Base-by-base conservation (phyloP, 2,888 invertebrate species). In the Drosophila glabriapex region DNA sequence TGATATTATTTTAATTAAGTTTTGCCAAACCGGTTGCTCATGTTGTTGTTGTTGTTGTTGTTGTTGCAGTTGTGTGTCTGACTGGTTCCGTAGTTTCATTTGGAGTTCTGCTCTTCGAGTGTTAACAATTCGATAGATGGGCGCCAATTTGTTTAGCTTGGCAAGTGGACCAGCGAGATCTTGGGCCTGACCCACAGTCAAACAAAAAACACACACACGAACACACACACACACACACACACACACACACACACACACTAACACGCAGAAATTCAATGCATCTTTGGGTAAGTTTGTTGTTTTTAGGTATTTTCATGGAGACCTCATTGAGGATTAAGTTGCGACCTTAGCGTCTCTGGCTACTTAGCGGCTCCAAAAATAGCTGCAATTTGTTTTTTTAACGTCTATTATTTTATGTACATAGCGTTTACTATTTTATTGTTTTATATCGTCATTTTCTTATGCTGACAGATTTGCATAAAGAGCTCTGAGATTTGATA, bases 1-100 rank as follows among this genome's bases (percentile, higher is more conserved):
- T 90, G 89, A 84, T 91, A 91, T 92, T 92, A 91, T 92, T 91
- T 91, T 91, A 91, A 91, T 91, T 92, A 91, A 91, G 91, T 91
- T 88, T 87, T 81, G 82, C 86, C 68, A 73, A 89, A 91, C 92
- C 91, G 91, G 91, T 92, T 91, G 72, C 31, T 59, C 60, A 68
- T 71, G 70, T 63, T 73, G 67, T 41, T 62, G 65, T 68, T 70
- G 73, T 62, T 68, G 66, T 39, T 64, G 60, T 33, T 53, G 53
- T 54, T 55, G 46, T 46, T 46, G 46, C 46, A 46, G 56, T 68
- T 69, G 58, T 61, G 58, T 55, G 29, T 39, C 56, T 63, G 73
- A 73, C 82, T 79, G 78, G 82, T 85, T 75, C 84, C 89, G 84
- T 67, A 70, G 89, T 76, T 77, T 71, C 80, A 73, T 76, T 80